Percentiles rank a stretch among this genome's conserved stretches.
These are phyloP conservation scores for Dryomyza anilis DNA, from an alignment of 2,888 invertebrate species.

Conservation along the genomic window DNA sequence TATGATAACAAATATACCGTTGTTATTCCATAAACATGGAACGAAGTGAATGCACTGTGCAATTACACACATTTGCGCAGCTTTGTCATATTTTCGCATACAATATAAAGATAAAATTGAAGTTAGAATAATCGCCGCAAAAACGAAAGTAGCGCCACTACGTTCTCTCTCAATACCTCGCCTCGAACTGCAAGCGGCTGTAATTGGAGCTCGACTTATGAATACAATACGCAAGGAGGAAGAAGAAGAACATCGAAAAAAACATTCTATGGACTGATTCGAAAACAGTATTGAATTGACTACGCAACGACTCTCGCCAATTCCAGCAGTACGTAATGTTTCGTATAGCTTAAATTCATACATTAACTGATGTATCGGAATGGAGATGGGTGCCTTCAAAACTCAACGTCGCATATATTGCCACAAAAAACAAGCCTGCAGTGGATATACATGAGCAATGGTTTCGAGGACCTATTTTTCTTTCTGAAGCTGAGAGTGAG, in stretches of 20 bases:
- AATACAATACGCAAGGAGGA: conserved; percentile 1
- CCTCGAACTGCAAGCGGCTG: conserved; percentile 31
- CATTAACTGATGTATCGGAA: conserved; percentile 20
- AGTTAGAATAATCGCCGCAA: conserved; percentile 18
- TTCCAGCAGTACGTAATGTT: conserved; percentile 31
- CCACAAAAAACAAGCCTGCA: conserved; percentile 14
- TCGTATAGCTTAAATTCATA: conserved; percentile 32
- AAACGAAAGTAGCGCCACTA: conserved; percentile 29
- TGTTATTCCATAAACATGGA: conserved; percentile 19
- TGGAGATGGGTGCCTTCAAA: conserved; percentile 34
- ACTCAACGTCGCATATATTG: conserved; percentile 30
- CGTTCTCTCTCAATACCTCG: conserved; percentile 30
- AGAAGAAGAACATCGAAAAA: conserved; percentile 1
- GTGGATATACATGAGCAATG: conserved; percentile 4
- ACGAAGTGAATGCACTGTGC: not conserved
- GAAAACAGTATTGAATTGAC: conserved; percentile 31
- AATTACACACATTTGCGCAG: conserved; percentile 28
- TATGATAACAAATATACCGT: no score
- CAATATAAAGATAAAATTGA: not conserved
- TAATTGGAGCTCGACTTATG: conserved; percentile 21
- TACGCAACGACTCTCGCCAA: conserved; percentile 27
- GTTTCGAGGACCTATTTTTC: conserved; percentile 28
- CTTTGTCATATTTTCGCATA: conserved; percentile 16
- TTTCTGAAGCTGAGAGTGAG: not conserved
- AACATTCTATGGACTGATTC: conserved; percentile 18